Evolutionary conservation across 2,113 vertebrate genomes (phyloP), one percentile per base, ranked within the genome.

Genomic region (Onychostoma macrolepis): DNA sequence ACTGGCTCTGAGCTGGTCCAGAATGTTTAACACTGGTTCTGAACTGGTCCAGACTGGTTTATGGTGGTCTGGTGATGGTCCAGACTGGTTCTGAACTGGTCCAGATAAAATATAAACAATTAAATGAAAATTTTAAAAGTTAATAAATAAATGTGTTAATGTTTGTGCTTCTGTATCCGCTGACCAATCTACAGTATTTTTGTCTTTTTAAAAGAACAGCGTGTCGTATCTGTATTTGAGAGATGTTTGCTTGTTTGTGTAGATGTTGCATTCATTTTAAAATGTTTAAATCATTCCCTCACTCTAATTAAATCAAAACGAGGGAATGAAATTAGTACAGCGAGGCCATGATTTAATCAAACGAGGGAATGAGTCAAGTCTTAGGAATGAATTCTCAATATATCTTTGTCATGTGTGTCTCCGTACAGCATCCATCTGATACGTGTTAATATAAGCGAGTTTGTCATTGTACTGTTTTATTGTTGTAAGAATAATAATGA

Each of bases 221-320:
- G 21, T 58, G 53, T 58, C 53, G 7, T 58, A 56, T 61, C 56
- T 24, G 56, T 61, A 61, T 24, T 61, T 24, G 21, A 61, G 3
- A 24, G 56, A 61, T 61, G 24, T 61, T 72, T 84, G 28, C 86
- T 61, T 71, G 24, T n/a, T 80, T 26, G 56, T 67, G 67, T 65
- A 28, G 6, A 43, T 19, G 4, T 10, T 72, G 86, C 28, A 58
- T 85, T 81, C 83, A 80, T 84, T 77, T 76, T 74, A 67, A 21
- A 36, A 33, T 53, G 48, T 88, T 83, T 41, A 61, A 61, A 61
- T n/a, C 56, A 61, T 10, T 61, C 21, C 21, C 56, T 9, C 8
- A 58, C 7, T 58, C 56, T 61, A 10, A 61, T 61, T 61, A 61
- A 61, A 61, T 61, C 24, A 9, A 58, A 58, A 56, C 17, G 19